These are phyloP conservation scores for Furnarius figulus DNA, from an alignment of 2,113 vertebrate species.

Conservation along the genomic window DNA sequence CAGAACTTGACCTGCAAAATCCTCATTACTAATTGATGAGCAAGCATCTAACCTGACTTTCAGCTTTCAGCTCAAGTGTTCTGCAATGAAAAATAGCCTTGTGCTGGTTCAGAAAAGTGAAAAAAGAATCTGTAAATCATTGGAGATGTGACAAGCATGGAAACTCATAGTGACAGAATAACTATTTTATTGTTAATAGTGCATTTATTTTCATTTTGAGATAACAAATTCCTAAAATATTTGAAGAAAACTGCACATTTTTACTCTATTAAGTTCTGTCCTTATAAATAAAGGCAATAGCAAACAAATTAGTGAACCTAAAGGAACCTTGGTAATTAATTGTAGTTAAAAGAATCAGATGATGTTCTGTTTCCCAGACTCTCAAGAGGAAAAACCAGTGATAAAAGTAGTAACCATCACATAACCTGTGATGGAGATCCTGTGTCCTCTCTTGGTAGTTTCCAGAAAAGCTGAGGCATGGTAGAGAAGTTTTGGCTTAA, in stretches of 20 bases:
- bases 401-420: not conserved
- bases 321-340: not conserved
- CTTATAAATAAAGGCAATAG: not conserved
- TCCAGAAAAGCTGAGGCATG: not conserved
- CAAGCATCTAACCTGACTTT: not conserved
- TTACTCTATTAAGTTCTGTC: not conserved
- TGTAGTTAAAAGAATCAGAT: not conserved
- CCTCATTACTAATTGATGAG: slow-evolving; percentile 43
- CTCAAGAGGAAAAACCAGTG: not conserved
- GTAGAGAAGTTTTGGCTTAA: not conserved
- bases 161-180: not conserved
- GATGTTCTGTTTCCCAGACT: not conserved
- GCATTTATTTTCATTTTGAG: not conserved
- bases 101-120: not conserved
- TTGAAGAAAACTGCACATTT: not conserved
- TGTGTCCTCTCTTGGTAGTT: accelerated
- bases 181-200: not conserved
- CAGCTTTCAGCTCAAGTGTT: slow-evolving; percentile 23
- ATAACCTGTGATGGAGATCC: not conserved
- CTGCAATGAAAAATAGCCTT: not conserved
- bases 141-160: not conserved
- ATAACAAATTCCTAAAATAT: not conserved
- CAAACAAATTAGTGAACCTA: not conserved
- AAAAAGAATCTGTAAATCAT: not conserved
- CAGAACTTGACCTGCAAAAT: slow-evolving; percentile 28